These are phyloP conservation scores for Cichlasoma orientale DNA, from an alignment of 2,797 vertebrate genomes.

Conservation along the genomic window DNA sequence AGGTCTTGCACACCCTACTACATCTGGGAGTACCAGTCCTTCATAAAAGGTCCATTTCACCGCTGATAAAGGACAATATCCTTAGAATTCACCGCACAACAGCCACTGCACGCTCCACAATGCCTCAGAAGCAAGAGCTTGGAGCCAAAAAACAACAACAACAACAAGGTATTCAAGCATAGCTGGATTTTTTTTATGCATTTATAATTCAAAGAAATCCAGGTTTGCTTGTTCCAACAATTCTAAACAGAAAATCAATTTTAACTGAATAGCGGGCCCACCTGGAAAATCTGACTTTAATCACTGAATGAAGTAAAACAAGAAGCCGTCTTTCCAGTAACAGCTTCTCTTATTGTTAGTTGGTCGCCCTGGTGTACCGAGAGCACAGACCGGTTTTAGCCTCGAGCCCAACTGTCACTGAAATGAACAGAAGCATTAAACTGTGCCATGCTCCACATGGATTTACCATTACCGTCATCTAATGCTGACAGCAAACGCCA, in stretches of 20 bases:
- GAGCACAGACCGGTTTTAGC: constrained; percentile 35
- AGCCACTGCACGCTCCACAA: constrained; percentile 21
- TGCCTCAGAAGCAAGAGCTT: constrained; percentile 14
- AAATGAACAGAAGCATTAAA: constrained; percentile 16
- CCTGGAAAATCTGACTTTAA: constrained; percentile 11
- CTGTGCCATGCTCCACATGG: background rate
- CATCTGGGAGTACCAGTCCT: constrained; percentile 28
- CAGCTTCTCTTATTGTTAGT: background rate
- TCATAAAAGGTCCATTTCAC: constrained; percentile 63
- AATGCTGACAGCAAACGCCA: constrained; percentile 1
- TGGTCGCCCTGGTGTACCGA: constrained; percentile 5
- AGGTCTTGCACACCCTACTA: constrained; percentile 41
- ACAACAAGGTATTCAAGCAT: background rate
- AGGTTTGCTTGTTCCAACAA: constrained; percentile 4
- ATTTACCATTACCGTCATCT: constrained; percentile 14
- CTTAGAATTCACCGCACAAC: constrained; percentile 47
- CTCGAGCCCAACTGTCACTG: constrained; percentile 21
- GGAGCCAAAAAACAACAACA: background rate
- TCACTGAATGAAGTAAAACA: constrained; percentile 12
- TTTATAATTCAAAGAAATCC: constrained; percentile 1
- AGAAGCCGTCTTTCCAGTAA: background rate
- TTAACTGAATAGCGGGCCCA: constrained; percentile 6
- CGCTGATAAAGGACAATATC: constrained; percentile 42
- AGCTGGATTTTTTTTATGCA: background rate
- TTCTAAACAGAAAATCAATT: constrained; percentile 19